Percentiles rank a stretch among this genome's conserved stretches.
These are phyloP conservation scores for Diloba caeruleocephala DNA, from an alignment of 2,888 invertebrate genomes.

Conservation along the genomic window DNA sequence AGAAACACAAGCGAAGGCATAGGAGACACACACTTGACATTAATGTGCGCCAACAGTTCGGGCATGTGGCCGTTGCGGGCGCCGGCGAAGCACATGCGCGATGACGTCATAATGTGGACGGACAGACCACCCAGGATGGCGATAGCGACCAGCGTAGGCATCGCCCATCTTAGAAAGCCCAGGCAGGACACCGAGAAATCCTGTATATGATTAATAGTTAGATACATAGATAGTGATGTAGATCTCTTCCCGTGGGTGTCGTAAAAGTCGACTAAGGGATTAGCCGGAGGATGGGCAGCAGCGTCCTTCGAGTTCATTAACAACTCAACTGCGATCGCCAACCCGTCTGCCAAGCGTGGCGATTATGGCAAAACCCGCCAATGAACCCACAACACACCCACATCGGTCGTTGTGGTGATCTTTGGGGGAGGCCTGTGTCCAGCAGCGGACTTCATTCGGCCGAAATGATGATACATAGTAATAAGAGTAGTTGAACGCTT, in stretches of 20 bases:
- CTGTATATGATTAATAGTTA: conserved; percentile 79
- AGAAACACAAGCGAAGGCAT: conserved; percentile 94
- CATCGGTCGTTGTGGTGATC: no score
- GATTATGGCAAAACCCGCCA: no score
- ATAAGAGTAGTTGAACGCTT: no score
- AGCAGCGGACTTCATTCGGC: no score
- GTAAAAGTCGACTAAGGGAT: no score
- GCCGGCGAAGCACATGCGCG: conserved; percentile 97
- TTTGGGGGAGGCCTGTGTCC: no score
- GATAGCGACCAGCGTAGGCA: conserved; percentile 97
- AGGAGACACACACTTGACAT: conserved; percentile 93
- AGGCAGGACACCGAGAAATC: conserved; percentile 95
- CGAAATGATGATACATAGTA: no score
- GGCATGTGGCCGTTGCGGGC: conserved; percentile 97
- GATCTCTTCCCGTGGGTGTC: not conserved
- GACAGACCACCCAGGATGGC: conserved; percentile 98
- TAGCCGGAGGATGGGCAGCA: no score
- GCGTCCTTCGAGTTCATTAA: no score
- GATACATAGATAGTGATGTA: not conserved
- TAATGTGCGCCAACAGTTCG: conserved; percentile 93
- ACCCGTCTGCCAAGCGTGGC: no score
- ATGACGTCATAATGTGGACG: conserved; percentile 98
- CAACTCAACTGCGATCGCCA: no score
- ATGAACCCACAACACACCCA: no score
- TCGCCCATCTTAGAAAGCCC: conserved; percentile 93